Evolutionary conservation across 1,140 invertebrate genomes (phyloP), one percentile per base, ranked within the genome.

Genomic region (Conus ventricosus): DNA sequence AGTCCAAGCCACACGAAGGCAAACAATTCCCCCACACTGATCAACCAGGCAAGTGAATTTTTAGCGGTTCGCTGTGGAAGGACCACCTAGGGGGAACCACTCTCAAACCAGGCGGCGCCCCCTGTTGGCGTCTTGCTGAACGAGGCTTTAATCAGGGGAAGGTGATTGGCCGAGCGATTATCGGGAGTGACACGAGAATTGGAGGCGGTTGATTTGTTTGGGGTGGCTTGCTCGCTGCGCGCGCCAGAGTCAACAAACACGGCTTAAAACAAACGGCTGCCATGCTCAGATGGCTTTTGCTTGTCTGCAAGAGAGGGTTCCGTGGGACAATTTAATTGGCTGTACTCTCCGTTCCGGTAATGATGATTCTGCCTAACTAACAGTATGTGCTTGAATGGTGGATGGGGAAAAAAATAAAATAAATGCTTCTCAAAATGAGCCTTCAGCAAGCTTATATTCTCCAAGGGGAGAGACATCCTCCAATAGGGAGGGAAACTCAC

Each of bases 111-210:
- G n/a, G 67, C 67, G 25, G 39, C 78, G 27, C n/a, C 78, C 51
- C 53, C 39, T 81, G 78, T 54, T 51, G 78, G 78, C n/a, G 51
- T 81, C 51, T 54, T 54, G 78, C 51, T 13, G 78, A 81, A 81
- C 78, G 78, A 81, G 78, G 78, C 78, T 54, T 81, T 81, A 81
- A 81, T 81, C 54, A 81, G 78, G 51, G 78, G 78, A 81, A n/a
- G 39, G 78, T 81, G 78, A 81, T 81, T 54, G 78, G 78, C 51
- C n/a, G 5, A 20, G 39, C 51, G 78, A 54, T 81, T n/a, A 51
- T 54, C 78, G 78, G 39, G 78, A 54, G 8, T 81, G 78, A n/a
- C n/a, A 81, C 78, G 78, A 54, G 78, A 81, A 51, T 54, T 81
- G 67, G 67, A 81, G 39, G 4, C 15, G 15, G 27, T 13, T 81